These are phyloP conservation scores for Zaprionus kolodkinae DNA, from an alignment of 1,140 invertebrate genomes.

Conservation along the genomic window DNA sequence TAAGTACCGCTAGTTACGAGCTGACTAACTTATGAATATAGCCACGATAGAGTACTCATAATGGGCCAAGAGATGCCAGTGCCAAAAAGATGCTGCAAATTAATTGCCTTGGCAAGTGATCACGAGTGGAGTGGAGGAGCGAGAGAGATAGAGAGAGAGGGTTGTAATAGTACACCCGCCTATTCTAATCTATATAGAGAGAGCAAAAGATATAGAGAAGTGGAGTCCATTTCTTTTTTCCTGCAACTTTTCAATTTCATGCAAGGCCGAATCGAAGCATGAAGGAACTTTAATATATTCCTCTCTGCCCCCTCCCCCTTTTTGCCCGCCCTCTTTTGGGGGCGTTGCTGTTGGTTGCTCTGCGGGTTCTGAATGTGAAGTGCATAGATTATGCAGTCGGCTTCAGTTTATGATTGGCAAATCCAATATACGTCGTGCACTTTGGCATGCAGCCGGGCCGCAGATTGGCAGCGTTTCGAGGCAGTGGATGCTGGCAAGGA, in stretches of 20 bases:
- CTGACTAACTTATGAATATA: slow-evolving; percentile 43
- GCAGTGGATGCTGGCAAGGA: not conserved
- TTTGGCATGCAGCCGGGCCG: slow-evolving; percentile 64
- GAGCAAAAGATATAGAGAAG: not conserved
- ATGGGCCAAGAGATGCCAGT: not conserved
- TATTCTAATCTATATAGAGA: not conserved
- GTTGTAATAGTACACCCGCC: not conserved
- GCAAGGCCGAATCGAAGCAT: slow-evolving; percentile 49
- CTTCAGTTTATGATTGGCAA: slow-evolving; percentile 81
- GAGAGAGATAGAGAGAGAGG: not conserved
- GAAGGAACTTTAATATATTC: slow-evolving; percentile 51
- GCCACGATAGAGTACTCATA: not conserved
- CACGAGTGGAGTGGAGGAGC: not conserved
- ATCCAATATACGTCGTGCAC: slow-evolving; percentile 79
- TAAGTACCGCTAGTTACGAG: slow-evolving; percentile 40
- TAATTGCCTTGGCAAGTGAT: not conserved
- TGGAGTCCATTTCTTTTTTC: not conserved
- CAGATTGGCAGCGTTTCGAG: slow-evolving; percentile 58
- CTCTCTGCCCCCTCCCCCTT: not conserved
- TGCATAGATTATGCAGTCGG: slow-evolving; percentile 81
- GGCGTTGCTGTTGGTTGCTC: not conserved
- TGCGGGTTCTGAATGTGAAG: slow-evolving; percentile 57
- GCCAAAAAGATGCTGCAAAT: slow-evolving; percentile 1
- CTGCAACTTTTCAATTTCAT: slow-evolving; percentile 44
- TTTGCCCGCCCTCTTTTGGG: not conserved